A percentile compares a stretch with the other conserved stretches of the same genome.
Conservation (phyloP, 2,797 vertebrate species). For the Propithecus deckenii region DNA sequence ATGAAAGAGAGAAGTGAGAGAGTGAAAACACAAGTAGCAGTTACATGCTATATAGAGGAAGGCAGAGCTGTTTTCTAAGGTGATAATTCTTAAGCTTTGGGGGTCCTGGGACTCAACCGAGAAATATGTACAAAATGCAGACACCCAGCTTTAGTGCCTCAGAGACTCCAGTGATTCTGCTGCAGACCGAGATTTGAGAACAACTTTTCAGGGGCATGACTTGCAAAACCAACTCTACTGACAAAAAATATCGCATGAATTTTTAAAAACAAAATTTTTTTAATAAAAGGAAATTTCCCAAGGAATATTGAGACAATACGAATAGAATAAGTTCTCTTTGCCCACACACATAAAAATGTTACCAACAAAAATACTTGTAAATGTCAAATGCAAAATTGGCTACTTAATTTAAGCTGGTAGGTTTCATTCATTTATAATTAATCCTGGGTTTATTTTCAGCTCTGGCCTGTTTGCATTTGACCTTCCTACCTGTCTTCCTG, state of each 20-base stretch:
- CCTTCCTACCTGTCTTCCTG: slow-evolving; percentile 19
- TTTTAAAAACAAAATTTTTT: background rate
- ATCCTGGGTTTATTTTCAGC: slow-evolving; percentile 62
- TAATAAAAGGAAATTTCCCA: slow-evolving; percentile 23
- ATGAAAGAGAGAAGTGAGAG: background rate
- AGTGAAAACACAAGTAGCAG: background rate
- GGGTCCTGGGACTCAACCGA: background rate
- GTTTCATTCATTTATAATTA: slow-evolving; percentile 67
- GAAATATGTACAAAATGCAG: background rate
- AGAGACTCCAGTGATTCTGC: background rate
- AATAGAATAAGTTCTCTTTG: background rate
- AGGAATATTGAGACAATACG: slow-evolving; percentile 8
- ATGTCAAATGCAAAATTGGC: slow-evolving; percentile 41
- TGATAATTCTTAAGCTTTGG: background rate
- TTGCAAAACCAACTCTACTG: background rate
- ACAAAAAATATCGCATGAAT: background rate
- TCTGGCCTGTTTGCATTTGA: slow-evolving; percentile 26
- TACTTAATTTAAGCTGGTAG: slow-evolving; percentile 56
- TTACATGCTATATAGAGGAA: background rate
- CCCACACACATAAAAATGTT: background rate
- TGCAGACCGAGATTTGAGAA: background rate
- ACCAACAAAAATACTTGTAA: slow-evolving; percentile 17
- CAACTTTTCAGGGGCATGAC: background rate
- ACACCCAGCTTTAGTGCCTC: background rate
- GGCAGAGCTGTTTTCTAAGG: background rate